Percentiles rank a stretch among this genome's conserved stretches.
Conservation (phyloP, 2,888 invertebrate genomes). For the Macaria liturata region DNA sequence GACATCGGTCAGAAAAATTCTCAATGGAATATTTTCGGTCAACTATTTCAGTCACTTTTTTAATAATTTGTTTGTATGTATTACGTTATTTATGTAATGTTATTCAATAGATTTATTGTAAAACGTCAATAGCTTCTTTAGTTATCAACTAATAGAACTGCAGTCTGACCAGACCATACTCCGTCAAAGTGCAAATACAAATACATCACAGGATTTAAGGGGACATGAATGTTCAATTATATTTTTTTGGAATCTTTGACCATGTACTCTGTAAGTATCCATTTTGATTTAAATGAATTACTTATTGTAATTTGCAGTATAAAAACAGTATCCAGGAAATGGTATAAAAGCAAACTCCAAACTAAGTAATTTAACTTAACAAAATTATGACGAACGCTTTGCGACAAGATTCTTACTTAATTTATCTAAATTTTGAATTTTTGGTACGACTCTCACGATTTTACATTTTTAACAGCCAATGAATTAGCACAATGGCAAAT, state of each 20-base stretch:
- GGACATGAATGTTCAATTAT: slow-evolving; percentile 39
- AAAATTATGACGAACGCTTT: slow-evolving; percentile 24
- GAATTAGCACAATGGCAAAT: slow-evolving; percentile 17
- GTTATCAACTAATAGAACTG: slow-evolving; percentile 22
- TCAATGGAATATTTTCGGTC: too few relatives aligned
- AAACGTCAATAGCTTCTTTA: slow-evolving; percentile 9
- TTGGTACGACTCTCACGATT: slow-evolving; percentile 30
- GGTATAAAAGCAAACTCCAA: too few relatives aligned
- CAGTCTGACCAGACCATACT: slow-evolving; percentile 48
- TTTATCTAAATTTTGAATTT: slow-evolving; percentile 25
- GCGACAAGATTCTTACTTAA: neutral
- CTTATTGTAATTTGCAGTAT: too few relatives aligned
- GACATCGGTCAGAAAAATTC: neutral
- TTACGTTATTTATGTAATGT: too few relatives aligned
- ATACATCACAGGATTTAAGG: slow-evolving; percentile 60
- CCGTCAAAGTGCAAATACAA: slow-evolving; percentile 38
- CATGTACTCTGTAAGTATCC: too few relatives aligned
- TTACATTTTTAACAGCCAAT: slow-evolving; percentile 18
- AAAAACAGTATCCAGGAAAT: too few relatives aligned
- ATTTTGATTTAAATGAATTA: too few relatives aligned
- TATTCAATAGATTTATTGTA: slow-evolving; percentile 3
- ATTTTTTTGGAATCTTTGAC: too few relatives aligned
- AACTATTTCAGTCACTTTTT: too few relatives aligned
- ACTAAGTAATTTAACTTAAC: neutral
- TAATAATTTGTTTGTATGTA: too few relatives aligned